These are phyloP conservation scores for Paedocypris micromegethes DNA, from an alignment of 2,797 vertebrate species.

Conservation along the genomic window DNA sequence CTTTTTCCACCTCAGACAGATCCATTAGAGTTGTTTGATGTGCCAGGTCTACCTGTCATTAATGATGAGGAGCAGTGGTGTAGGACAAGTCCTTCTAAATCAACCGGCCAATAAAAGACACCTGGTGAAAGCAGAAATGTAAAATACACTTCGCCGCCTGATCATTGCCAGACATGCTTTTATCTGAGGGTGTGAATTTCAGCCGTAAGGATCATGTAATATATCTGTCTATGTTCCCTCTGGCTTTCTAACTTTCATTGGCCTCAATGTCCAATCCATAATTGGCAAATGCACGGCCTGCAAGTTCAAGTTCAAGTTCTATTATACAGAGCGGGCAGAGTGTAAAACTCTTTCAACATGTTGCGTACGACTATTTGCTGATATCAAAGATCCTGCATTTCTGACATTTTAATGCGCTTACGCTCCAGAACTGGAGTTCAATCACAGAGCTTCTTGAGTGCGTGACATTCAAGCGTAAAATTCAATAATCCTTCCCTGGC, in stretches of 20 bases:
- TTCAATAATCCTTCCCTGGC: constrained; percentile 69
- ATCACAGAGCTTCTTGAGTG: constrained; percentile 27
- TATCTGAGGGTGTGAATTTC: constrained; percentile 39
- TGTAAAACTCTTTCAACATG: constrained; percentile 13
- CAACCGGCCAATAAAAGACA: constrained; percentile 72
- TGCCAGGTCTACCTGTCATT: constrained; percentile 66
- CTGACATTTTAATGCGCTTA: constrained; percentile 24
- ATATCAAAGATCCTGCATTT: constrained; percentile 30
- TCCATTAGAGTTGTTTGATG: constrained; percentile 47
- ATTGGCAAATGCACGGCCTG: constrained; percentile 14
- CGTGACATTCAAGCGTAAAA: constrained; percentile 60
- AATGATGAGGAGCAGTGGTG: constrained; percentile 46
- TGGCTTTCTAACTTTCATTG: constrained; percentile 6
- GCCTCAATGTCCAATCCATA: constrained; percentile 19
- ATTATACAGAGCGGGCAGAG: constrained; percentile 12
- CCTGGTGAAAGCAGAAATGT: constrained; percentile 57
- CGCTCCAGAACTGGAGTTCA: constrained; percentile 31
- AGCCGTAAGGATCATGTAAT: constrained; percentile 20
- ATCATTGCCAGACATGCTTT: constrained; percentile 67
- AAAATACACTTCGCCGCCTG: constrained; percentile 55
- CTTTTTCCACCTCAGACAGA: constrained; percentile 15
- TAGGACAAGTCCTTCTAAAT: constrained; percentile 59
- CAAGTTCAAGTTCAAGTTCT: constrained; percentile 17
- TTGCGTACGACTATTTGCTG: constrained; percentile 28
- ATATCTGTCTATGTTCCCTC: constrained; percentile 41